Percentiles rank a stretch among this genome's conserved stretches.
phyloP scores from a whole-genome alignment of 2,888 invertebrate genomes.

The Hoplodrina blanda region DNA sequence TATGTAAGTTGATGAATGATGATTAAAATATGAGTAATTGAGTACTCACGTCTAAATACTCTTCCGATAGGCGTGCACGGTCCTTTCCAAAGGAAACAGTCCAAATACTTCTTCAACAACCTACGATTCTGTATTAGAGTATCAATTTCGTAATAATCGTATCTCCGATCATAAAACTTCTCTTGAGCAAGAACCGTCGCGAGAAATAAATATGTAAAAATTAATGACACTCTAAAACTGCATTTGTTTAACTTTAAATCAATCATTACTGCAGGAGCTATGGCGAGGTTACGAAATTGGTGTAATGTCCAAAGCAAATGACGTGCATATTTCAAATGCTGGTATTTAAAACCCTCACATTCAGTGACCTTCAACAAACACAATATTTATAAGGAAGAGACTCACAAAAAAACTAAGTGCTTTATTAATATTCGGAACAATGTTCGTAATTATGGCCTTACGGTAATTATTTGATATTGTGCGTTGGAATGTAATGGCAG shows the following conservation, averaged over 20 bases:
- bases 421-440: constrained; percentile 54
- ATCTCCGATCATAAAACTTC: constrained; percentile 80
- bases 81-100: constrained; percentile 88
- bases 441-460: constrained; percentile 22
- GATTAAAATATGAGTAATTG: constrained; percentile 63
- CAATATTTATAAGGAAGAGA: constrained; percentile 67
- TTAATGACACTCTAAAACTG: constrained; percentile 32
- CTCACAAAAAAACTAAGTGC: constrained; percentile 69
- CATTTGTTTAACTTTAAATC: constrained; percentile 29
- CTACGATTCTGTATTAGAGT: constrained; percentile 92
- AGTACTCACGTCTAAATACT: constrained; percentile 80
- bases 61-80: constrained; percentile 82
- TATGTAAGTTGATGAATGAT: constrained; percentile 3
- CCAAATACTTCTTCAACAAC: constrained; percentile 92
- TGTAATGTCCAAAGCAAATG: constrained; percentile 67
- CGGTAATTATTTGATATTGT: constrained; percentile 28
- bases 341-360: constrained; percentile 75
- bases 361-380: constrained; percentile 73
- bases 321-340: constrained; percentile 67
- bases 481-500: background rate
- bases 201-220: constrained; percentile 39
- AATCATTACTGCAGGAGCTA: constrained; percentile 39
- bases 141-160: constrained; percentile 93
- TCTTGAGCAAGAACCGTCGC: constrained; percentile 64
- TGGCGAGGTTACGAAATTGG: constrained; percentile 48